These are phyloP conservation scores for Eurosta solidaginis DNA, from an alignment of 1,140 invertebrate genomes.

Conservation along the genomic window DNA sequence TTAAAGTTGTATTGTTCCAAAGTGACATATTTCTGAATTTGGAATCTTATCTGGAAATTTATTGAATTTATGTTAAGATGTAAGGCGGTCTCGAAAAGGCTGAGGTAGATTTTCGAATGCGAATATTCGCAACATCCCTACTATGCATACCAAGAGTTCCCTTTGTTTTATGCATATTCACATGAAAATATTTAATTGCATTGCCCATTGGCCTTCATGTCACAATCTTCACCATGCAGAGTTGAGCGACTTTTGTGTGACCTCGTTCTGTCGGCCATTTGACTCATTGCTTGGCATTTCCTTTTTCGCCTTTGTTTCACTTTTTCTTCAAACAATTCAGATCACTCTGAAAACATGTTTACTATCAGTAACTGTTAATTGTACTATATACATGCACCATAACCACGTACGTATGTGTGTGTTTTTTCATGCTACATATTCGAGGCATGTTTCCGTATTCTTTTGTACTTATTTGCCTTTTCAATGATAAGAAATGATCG, in stretches of 20 bases:
- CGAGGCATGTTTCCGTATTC: too few relatives aligned
- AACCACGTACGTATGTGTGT: neutral
- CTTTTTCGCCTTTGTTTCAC: neutral
- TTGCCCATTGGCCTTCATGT: neutral
- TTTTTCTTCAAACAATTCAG: too few relatives aligned
- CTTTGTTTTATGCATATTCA: too few relatives aligned
- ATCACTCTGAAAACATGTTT: neutral
- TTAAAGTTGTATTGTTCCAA: too few relatives aligned
- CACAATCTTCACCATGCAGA: neutral
- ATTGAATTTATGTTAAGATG: too few relatives aligned
- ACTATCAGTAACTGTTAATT: neutral
- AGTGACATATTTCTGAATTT: too few relatives aligned
- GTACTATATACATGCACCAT: neutral
- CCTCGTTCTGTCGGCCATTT: neutral
- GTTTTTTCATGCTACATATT: neutral
- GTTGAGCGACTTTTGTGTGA: neutral
- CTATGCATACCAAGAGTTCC: too few relatives aligned
- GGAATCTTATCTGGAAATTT: too few relatives aligned
- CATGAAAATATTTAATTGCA: too few relatives aligned
- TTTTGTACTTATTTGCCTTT: neutral
- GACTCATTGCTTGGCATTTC: neutral
- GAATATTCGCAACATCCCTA: too few relatives aligned
- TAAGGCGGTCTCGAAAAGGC: too few relatives aligned
- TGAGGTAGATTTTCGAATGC: too few relatives aligned
- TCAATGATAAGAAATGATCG: neutral